A percentile compares a stretch with the other conserved stretches of the same genome.
phyloP scores from a whole-genome alignment of 37 sponge, comb jelly and placozoan genomes.

The Amphimedon queenslandica region DNA sequence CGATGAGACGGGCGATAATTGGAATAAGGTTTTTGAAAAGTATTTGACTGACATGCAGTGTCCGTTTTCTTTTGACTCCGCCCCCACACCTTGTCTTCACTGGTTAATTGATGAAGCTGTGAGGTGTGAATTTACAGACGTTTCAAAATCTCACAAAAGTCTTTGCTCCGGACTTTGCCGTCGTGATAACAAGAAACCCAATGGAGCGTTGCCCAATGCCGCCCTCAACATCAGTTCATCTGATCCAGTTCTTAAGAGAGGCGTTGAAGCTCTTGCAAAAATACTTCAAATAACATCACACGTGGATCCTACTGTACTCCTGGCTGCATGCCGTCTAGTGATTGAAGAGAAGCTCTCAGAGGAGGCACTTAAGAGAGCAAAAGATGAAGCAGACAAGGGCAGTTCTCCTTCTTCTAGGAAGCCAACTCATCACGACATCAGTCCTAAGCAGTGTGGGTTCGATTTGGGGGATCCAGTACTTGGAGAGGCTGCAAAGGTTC shows the following conservation, averaged over 20 bases:
- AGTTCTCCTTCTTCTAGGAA: not conserved
- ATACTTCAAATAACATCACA: constrained; percentile 59
- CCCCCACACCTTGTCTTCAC: constrained; percentile 47
- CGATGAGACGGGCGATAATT: constrained; percentile 32
- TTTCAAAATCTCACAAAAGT: constrained; percentile 6
- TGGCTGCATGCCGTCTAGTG: constrained; percentile 65
- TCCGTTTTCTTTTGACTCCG: constrained; percentile 43
- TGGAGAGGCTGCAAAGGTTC: constrained; percentile 83
- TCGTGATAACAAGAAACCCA: not conserved
- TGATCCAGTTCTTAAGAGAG: constrained; percentile 37
- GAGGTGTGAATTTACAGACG: constrained; percentile 76
- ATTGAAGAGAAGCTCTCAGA: constrained; percentile 60
- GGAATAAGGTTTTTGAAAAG: constrained; percentile 52
- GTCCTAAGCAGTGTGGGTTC: constrained; percentile 87
- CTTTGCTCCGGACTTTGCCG: constrained; percentile 31
- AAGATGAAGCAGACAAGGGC: not conserved
- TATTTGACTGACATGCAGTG: constrained; percentile 83
- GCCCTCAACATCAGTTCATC: constrained; percentile 57
- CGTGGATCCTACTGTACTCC: constrained; percentile 55
- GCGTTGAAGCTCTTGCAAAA: constrained; percentile 47
- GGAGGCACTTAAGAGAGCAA: not conserved
- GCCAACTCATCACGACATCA: constrained; percentile 31
- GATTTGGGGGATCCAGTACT: constrained; percentile 72
- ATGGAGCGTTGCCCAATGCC: constrained; percentile 23
- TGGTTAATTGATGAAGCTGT: constrained; percentile 88